Conservation (phyloP, 2,888 invertebrate genomes). For the Hydraecia micacea region DNA sequence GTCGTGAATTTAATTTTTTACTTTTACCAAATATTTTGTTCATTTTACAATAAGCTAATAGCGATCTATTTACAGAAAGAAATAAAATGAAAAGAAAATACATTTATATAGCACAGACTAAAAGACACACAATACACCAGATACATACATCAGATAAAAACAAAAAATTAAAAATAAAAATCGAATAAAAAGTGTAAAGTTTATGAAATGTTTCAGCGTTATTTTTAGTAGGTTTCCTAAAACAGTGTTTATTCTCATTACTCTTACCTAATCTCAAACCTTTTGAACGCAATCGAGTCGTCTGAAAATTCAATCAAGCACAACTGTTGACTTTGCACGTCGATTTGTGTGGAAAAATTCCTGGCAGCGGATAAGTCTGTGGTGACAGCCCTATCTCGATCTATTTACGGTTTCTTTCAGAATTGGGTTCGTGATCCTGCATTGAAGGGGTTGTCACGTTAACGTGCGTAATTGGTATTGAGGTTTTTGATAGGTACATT, state of each 20-base stretch:
- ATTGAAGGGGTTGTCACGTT: slow-evolving; percentile 68
- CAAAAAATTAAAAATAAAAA: no score
- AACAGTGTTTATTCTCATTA: slow-evolving; percentile 28
- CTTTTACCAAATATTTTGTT: background rate
- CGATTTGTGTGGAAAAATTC: slow-evolving; percentile 58
- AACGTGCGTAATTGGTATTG: slow-evolving; percentile 55
- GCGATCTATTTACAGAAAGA: no score
- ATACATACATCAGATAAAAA: no score
- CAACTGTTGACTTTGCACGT: slow-evolving; percentile 58
- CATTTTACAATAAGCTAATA: background rate
- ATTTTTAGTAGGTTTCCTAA: background rate
- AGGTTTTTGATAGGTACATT: slow-evolving; percentile 6
- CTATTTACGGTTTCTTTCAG: slow-evolving; percentile 70
- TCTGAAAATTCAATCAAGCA: slow-evolving; percentile 62
- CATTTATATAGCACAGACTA: no score
- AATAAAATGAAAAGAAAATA: no score
- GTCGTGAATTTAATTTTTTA: background rate
- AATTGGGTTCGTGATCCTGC: slow-evolving; percentile 82
- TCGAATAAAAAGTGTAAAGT: no score
- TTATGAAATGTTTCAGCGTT: background rate
- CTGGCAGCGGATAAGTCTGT: slow-evolving; percentile 56
- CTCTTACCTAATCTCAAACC: slow-evolving; percentile 10
- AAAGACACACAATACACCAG: no score
- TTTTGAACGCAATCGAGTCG: slow-evolving; percentile 25
- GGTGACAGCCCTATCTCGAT: slow-evolving; percentile 70